Evolutionary conservation across 2,113 vertebrate species (phyloP).

Genomic region (Cynocephalus volans): DNA sequence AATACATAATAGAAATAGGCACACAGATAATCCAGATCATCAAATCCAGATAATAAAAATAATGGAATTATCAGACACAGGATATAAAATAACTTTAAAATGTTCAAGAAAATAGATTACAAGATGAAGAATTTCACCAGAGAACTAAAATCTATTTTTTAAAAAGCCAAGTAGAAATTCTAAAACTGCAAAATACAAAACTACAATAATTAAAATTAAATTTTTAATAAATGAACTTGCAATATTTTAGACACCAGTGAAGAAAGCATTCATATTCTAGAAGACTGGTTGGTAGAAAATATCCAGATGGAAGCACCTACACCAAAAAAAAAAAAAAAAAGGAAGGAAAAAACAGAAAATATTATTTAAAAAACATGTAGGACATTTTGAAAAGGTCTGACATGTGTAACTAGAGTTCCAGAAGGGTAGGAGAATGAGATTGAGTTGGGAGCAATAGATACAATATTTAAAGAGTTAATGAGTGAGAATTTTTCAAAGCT

Average conservation of each 20-base stretch:
- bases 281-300: background rate
- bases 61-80: background rate
- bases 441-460: background rate
- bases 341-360: background rate
- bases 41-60: too few species aligned
- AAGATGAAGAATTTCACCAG: background rate
- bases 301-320: background rate
- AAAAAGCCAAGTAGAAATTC: background rate
- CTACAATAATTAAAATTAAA: background rate
- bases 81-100: background rate
- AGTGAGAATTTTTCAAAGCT: background rate
- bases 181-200: background rate
- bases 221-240: background rate
- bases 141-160: background rate
- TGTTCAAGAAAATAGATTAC: background rate
- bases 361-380: background rate
- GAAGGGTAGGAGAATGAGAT: background rate
- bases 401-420: background rate
- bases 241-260: background rate
- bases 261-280: background rate
- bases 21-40: background rate
- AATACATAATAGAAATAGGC: background rate
- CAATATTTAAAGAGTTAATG: slow-evolving; percentile 21
- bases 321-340: too few species aligned
- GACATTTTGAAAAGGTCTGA: background rate